These are phyloP conservation scores for Anneissia japonica DNA, from an alignment of 35 echinoderm and acorn worm species.

Conservation along the genomic window DNA sequence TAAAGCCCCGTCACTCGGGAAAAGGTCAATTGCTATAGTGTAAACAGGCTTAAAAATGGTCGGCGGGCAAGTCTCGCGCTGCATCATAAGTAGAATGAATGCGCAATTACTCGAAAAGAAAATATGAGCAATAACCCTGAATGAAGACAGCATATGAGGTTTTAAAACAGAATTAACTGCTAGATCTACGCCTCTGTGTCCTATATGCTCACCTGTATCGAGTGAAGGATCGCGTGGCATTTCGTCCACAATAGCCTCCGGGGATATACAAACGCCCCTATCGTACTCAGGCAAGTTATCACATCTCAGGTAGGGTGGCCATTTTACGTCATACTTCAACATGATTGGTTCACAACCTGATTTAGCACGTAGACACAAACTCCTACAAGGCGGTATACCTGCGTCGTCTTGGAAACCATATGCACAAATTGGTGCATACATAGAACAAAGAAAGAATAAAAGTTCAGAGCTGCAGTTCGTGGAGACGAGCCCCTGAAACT, in stretches of 20 bases:
- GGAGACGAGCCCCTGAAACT: constrained; percentile 72
- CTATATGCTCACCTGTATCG: not conserved
- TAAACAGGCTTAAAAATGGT: too few species aligned
- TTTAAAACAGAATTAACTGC: too few species aligned
- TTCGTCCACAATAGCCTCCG: constrained; percentile 80
- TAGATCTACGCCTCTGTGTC: too few species aligned
- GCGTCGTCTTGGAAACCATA: constrained; percentile 59
- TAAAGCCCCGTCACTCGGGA: too few species aligned
- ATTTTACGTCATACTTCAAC: constrained; percentile 59
- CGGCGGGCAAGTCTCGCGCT: too few species aligned
- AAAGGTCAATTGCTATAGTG: too few species aligned
- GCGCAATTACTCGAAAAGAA: too few species aligned
- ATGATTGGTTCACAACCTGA: constrained; percentile 82
- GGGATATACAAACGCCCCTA: constrained; percentile 88
- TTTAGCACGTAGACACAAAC: constrained; percentile 61
- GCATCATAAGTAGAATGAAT: too few species aligned
- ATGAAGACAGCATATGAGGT: too few species aligned
- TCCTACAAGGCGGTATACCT: constrained; percentile 81
- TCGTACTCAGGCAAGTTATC: constrained; percentile 76
- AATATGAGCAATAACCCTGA: too few species aligned
- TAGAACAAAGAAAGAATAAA: constrained; percentile 80
- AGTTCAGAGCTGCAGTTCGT: constrained; percentile 78
- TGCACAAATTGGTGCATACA: constrained; percentile 97
- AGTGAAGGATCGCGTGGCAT: constrained; percentile 33
- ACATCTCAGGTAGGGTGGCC: constrained; percentile 76